These are phyloP conservation scores for Allygus modestus DNA, from an alignment of 2,888 invertebrate species.

Conservation along the genomic window DNA sequence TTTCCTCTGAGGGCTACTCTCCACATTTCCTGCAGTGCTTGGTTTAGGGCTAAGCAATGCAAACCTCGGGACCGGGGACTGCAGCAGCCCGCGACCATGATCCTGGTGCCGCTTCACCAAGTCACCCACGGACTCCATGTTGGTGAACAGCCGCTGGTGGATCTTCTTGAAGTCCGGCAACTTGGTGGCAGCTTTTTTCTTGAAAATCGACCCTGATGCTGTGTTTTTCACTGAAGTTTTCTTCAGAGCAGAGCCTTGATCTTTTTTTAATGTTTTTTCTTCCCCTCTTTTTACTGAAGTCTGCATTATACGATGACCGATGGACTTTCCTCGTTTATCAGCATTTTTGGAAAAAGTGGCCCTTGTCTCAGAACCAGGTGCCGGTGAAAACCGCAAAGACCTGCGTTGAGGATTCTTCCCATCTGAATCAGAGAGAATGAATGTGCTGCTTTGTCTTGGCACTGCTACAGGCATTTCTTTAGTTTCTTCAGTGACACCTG, in stretches of 20 bases:
- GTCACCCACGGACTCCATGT: conserved; percentile 34
- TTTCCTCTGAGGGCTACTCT: not conserved
- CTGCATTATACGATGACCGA: not conserved
- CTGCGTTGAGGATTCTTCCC: too few species aligned
- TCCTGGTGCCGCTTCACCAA: not conserved
- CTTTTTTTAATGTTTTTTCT: not conserved
- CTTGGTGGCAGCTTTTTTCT: not conserved
- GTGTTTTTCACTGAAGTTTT: too few species aligned
- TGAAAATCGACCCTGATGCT: not conserved
- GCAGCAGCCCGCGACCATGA: not conserved
- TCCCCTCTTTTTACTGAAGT: not conserved
- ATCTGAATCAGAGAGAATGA: too few species aligned
- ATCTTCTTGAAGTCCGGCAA: conserved; percentile 33
- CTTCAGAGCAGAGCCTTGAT: not conserved
- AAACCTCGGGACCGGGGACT: not conserved
- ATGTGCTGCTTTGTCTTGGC: too few species aligned
- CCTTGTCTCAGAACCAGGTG: too few species aligned
- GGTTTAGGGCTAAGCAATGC: not conserved
- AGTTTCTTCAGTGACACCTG: too few species aligned
- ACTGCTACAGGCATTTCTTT: too few species aligned
- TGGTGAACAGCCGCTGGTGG: conserved; percentile 30
- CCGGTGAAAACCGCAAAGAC: too few species aligned
- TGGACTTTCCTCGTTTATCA: too few species aligned
- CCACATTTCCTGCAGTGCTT: not conserved
- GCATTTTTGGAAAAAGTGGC: too few species aligned